A percentile compares a stretch with the other conserved stretches of the same genome.
Evolutionary conservation across 2,888 invertebrate genomes (phyloP).

Genomic region (Drosophila phalerata): DNA sequence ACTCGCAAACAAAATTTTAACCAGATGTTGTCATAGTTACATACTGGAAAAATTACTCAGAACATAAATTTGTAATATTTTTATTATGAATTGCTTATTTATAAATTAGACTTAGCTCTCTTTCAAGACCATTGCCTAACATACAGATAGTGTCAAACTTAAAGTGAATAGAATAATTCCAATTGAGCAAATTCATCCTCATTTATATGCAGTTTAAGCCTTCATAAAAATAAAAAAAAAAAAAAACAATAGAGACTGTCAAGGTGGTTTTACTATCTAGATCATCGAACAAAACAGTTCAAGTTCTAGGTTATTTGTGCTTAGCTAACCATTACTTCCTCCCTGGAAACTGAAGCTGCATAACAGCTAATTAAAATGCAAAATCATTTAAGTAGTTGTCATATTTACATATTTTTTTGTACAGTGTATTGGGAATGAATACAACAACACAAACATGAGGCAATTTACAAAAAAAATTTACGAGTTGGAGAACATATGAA

Average conservation of each 20-base stretch:
- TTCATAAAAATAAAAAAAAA: slow-evolving; percentile 4
- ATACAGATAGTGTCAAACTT: neutral
- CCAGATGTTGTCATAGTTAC: no score
- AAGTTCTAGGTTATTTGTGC: slow-evolving; percentile 71
- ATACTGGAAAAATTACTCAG: no score
- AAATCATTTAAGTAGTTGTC: slow-evolving; percentile 23
- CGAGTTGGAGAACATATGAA: neutral
- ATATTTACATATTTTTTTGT: slow-evolving; percentile 35
- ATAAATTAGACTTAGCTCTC: neutral
- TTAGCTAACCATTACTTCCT: slow-evolving; percentile 61
- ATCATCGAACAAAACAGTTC: slow-evolving; percentile 52
- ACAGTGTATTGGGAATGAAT: slow-evolving; percentile 33
- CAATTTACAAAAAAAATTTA: slow-evolving; percentile 1
- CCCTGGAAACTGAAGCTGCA: slow-evolving; percentile 31
- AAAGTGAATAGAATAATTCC: slow-evolving; percentile 18
- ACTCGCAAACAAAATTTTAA: slow-evolving; percentile 3
- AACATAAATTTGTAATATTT: no score
- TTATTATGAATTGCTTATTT: neutral
- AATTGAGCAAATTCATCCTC: neutral
- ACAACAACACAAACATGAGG: neutral
- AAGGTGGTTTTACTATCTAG: slow-evolving; percentile 36
- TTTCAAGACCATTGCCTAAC: neutral
- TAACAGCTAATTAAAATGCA: slow-evolving; percentile 53
- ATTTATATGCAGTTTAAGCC: slow-evolving; percentile 7
- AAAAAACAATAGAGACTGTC: slow-evolving; percentile 24